Conservation (phyloP, 2,888 invertebrate genomes). For the Coenonympha glycerion region DNA sequence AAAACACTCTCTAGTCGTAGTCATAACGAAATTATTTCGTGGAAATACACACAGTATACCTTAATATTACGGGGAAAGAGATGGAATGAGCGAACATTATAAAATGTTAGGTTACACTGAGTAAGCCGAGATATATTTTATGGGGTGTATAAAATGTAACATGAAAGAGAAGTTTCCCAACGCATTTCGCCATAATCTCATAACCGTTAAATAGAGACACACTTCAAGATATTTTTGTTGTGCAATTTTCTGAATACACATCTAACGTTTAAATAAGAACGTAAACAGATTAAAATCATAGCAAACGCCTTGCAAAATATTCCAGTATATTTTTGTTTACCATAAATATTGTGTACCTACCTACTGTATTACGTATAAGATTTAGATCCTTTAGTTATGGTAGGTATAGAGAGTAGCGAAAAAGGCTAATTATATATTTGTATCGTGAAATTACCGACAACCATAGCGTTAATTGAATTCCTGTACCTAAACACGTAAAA, state of each 20-base stretch:
- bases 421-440: too few relatives aligned
- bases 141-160: conserved; percentile 17
- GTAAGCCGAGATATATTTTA: background rate
- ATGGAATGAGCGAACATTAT: background rate
- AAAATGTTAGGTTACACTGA: background rate
- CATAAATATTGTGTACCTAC: background rate
- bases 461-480: background rate
- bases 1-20: too few relatives aligned
- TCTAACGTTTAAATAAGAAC: too few relatives aligned
- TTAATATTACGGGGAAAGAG: too few relatives aligned
- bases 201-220: conserved; percentile 50
- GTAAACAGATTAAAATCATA: background rate
- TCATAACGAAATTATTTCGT: too few relatives aligned
- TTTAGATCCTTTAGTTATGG: too few relatives aligned
- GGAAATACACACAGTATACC: too few relatives aligned
- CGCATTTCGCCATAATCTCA: conserved; percentile 46
- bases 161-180: conserved; percentile 46
- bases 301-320: background rate
- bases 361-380: background rate
- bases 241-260: conserved; percentile 1
- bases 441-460: background rate
- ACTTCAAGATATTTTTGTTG: conserved; percentile 31
- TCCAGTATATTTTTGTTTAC: background rate
- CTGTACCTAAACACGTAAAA: background rate
- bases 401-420: too few relatives aligned